Conservation (phyloP, 1,140 invertebrate species). For the Achroia grisella region DNA sequence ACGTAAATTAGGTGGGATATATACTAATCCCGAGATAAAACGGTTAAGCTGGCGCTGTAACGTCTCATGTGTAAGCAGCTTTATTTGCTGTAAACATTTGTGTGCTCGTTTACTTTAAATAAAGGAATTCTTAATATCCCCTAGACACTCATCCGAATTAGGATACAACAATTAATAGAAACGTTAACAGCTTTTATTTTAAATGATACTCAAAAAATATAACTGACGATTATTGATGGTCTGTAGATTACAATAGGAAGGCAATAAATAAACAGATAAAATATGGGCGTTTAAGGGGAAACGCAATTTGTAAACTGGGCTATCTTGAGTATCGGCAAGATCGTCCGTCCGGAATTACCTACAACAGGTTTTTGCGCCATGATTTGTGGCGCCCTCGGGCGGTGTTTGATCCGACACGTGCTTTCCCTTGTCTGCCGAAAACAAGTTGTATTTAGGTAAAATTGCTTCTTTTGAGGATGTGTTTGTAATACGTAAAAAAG, state of each 20-base stretch:
- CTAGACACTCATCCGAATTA: slow-evolving; percentile 1
- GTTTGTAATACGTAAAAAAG: no score
- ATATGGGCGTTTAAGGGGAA: slow-evolving; percentile 63
- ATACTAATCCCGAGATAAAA: slow-evolving; percentile 64
- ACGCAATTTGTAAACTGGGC: slow-evolving; percentile 59
- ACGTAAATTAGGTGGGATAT: slow-evolving; percentile 63
- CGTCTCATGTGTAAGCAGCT: slow-evolving; percentile 54
- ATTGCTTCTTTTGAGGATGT: slow-evolving; percentile 17
- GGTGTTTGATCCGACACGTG: slow-evolving; percentile 55
- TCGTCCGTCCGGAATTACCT: slow-evolving; percentile 58
- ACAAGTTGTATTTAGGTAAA: slow-evolving; percentile 57
- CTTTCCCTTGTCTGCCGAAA: slow-evolving; percentile 39
- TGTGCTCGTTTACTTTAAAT: slow-evolving; percentile 28
- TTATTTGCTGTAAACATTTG: slow-evolving; percentile 55
- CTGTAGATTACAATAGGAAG: slow-evolving; percentile 9
- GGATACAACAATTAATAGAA: slow-evolving; percentile 3
- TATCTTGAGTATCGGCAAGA: slow-evolving; percentile 55
- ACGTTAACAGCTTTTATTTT: slow-evolving; percentile 2
- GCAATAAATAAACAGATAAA: slow-evolving; percentile 64
- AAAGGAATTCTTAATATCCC: slow-evolving; percentile 19
- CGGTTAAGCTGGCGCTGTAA: slow-evolving; percentile 53
- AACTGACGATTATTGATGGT: slow-evolving; percentile 1
- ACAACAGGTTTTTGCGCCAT: slow-evolving; percentile 66
- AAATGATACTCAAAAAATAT: slow-evolving; percentile 8
- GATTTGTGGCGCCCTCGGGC: slow-evolving; percentile 65